Percentiles rank a stretch among this genome's conserved stretches.
Conservation (phyloP, 2,888 invertebrate genomes). For the Leucophora obtusa region DNA sequence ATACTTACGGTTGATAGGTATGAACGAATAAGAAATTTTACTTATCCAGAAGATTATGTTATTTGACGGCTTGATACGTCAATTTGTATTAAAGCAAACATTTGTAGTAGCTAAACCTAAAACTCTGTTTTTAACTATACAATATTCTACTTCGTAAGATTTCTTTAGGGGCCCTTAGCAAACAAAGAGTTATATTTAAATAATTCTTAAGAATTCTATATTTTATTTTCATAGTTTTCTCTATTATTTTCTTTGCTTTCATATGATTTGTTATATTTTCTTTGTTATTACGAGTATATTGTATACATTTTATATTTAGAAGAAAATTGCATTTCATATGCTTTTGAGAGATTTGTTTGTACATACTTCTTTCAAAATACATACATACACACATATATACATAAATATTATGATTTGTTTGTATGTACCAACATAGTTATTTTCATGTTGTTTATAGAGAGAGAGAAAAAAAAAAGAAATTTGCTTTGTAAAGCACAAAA, state of each 20-base stretch:
- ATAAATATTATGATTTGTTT: neutral
- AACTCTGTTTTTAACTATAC: no score
- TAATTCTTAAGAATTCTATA: neutral
- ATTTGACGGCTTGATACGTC: no score
- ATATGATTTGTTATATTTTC: slow-evolving; percentile 47
- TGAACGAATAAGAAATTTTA: no score
- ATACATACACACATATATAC: neutral
- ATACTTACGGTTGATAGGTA: no score
- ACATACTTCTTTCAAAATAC: neutral
- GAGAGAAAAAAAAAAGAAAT: neutral
- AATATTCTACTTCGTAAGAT: no score
- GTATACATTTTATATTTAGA: slow-evolving; percentile 20
- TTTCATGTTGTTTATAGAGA: neutral
- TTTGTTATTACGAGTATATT: slow-evolving; percentile 19
- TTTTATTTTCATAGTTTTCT: neutral
- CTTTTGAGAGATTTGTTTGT: slow-evolving; percentile 21
- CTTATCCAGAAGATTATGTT: no score
- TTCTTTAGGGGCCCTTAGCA: neutral
- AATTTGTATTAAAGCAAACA: no score
- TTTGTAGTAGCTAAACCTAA: no score
- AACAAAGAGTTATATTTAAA: neutral
- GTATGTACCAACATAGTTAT: neutral
- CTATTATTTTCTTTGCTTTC: slow-evolving; percentile 18
- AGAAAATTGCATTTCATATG: slow-evolving; percentile 39
- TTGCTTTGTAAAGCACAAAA: slow-evolving; percentile 22